Base-by-base conservation (phyloP, 2,888 invertebrate genomes). In the Microctonus aethiopoides region DNA sequence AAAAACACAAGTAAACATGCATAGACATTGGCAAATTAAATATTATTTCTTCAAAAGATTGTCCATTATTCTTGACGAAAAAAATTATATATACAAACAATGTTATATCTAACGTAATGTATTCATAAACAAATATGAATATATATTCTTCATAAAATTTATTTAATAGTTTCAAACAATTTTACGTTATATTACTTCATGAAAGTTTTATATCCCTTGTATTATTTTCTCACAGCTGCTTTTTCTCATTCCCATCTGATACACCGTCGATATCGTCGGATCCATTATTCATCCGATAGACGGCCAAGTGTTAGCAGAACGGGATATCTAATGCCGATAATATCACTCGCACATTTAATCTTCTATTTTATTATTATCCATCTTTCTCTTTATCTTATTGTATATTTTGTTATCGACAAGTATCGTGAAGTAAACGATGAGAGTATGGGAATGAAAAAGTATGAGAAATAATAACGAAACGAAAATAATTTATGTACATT, bases 281-380 rank as follows among this genome's bases (percentile, higher is more conserved):
- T 29, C 51, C 70, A 72, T 74, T 72, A 72, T 74, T 74, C 68
- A 74, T 61, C 67, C 69, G 16, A 32, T 22, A 34, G 70, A 74
- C 52, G 70, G 63, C 20, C 61, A 51, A 46, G 24, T 56, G 6
- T 41, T 46, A 64, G 41, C 59, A 57, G 68, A 62, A 41, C 68
- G 46, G 46, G 72, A 75, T 75, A 75, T 75, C 75, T 67, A 52
- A 46, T 56, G 74, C 75, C 71, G 75, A 75, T 75, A 75, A 75
- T 59, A 71, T 73, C 69, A 69, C 69, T 72, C 67, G 66, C 68
- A 56, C 66, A 54, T 52, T 46, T 68, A 62, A 20, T 32, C 56
- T 68, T 36, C 29, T 41, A 24, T 32, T 24, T 68, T 20, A 20
- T 16, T 3, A 13, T 64, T 54, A 46, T 46, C 6, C 16, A n/a